Evolutionary conservation across 2,113 vertebrate genomes (phyloP).

Genomic region (Periophthalmus modestus): DNA sequence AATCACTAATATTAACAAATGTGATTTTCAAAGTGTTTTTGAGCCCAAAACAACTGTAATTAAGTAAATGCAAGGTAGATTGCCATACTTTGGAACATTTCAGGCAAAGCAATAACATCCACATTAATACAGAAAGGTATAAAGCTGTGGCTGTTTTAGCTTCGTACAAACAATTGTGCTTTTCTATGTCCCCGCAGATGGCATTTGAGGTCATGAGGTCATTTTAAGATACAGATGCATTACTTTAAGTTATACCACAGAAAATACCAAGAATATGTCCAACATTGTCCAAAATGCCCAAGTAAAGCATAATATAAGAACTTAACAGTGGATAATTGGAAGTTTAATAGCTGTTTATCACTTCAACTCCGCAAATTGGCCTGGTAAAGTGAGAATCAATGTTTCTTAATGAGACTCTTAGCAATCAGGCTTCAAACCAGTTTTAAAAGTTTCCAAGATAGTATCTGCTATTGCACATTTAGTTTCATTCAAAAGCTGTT

Average conservation of each 20-base stretch:
- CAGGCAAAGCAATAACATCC: too few relatives aligned
- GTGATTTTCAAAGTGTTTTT: too few relatives aligned
- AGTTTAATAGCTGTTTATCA: neutral
- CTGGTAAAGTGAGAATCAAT: slow-evolving; percentile 17
- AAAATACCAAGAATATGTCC: too few relatives aligned
- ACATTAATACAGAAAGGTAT: too few relatives aligned
- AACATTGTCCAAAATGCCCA: too few relatives aligned
- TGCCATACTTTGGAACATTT: too few relatives aligned
- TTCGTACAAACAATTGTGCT: neutral
- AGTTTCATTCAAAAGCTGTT: neutral
- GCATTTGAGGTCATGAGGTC: neutral
- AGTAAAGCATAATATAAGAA: too few relatives aligned
- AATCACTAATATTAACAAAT: too few relatives aligned
- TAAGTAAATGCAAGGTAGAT: too few relatives aligned
- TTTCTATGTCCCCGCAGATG: neutral
- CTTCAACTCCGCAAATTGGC: slow-evolving; percentile 1
- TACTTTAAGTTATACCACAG: too few relatives aligned
- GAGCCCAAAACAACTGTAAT: too few relatives aligned
- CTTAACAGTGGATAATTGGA: neutral
- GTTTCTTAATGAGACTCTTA: slow-evolving; percentile 9
- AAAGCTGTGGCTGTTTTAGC: neutral
- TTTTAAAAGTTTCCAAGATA: slow-evolving; percentile 10
- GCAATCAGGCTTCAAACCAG: slow-evolving; percentile 8
- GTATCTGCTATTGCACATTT: slow-evolving; percentile 15
- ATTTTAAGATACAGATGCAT: too few relatives aligned